phyloP scores from a whole-genome alignment of 1,140 invertebrate species.

The Drosophila arawakana region DNA sequence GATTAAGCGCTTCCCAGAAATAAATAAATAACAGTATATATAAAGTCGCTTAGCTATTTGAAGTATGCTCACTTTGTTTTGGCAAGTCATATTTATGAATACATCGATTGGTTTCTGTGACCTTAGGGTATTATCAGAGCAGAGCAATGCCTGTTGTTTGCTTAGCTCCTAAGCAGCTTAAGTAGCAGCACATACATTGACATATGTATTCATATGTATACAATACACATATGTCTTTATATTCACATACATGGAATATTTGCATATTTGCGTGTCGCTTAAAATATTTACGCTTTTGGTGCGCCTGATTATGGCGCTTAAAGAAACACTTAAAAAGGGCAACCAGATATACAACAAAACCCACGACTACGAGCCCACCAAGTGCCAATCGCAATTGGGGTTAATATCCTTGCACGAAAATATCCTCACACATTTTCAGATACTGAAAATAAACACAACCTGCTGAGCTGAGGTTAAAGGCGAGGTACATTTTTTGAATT shows the following conservation, averaged over 20 bases:
- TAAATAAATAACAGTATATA: not conserved
- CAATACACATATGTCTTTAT: constrained; percentile 40
- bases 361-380: constrained; percentile 48
- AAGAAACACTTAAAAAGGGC: constrained; percentile 78
- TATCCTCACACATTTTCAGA: constrained; percentile 52
- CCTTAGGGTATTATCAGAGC: constrained; percentile 48
- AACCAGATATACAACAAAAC: constrained; percentile 41
- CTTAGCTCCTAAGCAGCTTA: constrained; percentile 79
- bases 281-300: constrained; percentile 68
- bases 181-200: constrained; percentile 53
- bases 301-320: constrained; percentile 82
- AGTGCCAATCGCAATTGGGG: constrained; percentile 79
- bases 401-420: constrained; percentile 81
- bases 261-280: constrained; percentile 81
- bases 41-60: not conserved
- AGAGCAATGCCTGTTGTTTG: constrained; percentile 61
- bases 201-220: constrained; percentile 38
- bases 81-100: constrained; percentile 18
- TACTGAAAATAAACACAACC: constrained; percentile 12
- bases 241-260: constrained; percentile 55
- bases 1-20: not conserved
- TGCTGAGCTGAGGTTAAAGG: not conserved
- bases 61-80: not conserved
- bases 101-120: constrained; percentile 35
- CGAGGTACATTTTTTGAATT: constrained; percentile 71